Conservation (phyloP, 2,888 invertebrate species). For the Thysanoteuthis rhombus region DNA sequence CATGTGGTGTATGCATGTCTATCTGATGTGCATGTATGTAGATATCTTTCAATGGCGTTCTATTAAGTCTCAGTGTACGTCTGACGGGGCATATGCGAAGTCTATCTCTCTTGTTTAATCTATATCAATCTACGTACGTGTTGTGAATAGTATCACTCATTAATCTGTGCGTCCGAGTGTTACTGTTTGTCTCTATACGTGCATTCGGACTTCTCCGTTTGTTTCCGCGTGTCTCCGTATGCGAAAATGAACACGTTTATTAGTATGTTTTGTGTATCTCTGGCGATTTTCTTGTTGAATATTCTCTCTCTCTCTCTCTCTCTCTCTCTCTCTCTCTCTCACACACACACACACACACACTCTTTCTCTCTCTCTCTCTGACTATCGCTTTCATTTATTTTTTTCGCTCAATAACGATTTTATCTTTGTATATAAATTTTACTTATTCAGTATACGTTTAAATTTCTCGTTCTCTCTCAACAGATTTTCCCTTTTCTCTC, state of each 20-base stretch:
- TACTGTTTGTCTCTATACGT: not conserved
- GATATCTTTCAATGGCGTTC: not conserved
- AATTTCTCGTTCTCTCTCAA: no score
- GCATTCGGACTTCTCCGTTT: not conserved
- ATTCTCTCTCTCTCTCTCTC: not conserved
- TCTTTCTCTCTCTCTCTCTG: not conserved
- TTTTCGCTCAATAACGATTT: no score
- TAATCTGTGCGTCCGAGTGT: not conserved
- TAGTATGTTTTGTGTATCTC: not conserved
- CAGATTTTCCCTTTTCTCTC: no score
- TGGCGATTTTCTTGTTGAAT: not conserved
- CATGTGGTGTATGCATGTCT: no score
- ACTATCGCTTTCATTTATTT: no score
- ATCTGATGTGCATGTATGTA: not conserved
- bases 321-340: not conserved
- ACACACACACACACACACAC: no score
- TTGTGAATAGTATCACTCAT: not conserved
- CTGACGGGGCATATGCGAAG: not conserved
- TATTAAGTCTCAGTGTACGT: not conserved
- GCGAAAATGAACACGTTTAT: not conserved
- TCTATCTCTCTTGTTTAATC: not conserved
- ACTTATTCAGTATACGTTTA: no score
- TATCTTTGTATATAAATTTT: no score
- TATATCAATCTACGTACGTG: not conserved
- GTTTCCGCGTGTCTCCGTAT: not conserved